These are phyloP conservation scores for Drosophila sulfurigaster DNA, from an alignment of 1,140 invertebrate species.

Conservation along the genomic window DNA sequence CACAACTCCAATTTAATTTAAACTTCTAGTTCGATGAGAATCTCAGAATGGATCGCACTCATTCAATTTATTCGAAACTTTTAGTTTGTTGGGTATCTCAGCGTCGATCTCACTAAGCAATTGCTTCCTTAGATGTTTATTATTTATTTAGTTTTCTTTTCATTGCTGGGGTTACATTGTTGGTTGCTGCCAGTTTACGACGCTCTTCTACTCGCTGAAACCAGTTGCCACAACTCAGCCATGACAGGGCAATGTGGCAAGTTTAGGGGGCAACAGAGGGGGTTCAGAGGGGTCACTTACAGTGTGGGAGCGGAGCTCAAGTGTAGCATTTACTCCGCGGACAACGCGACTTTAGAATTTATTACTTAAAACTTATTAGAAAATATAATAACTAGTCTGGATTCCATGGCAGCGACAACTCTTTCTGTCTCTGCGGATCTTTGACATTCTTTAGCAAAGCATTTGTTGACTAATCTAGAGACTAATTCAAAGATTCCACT, in stretches of 20 bases:
- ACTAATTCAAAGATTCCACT: background rate
- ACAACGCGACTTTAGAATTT: background rate
- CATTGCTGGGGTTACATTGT: slow-evolving; percentile 21
- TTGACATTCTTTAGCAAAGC: background rate
- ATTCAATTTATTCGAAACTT: too few relatives aligned
- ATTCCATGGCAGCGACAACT: background rate
- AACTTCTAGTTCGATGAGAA: too few relatives aligned
- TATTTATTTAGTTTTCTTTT: slow-evolving; percentile 22
- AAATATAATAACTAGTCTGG: background rate
- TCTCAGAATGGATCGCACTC: too few relatives aligned
- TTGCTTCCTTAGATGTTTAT: slow-evolving; percentile 27
- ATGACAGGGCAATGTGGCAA: background rate
- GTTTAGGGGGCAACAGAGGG: background rate
- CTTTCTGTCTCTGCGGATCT: background rate
- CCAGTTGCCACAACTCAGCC: slow-evolving; percentile 7
- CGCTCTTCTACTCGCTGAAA: slow-evolving; percentile 1
- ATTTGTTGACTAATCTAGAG: background rate
- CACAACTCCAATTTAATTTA: too few relatives aligned
- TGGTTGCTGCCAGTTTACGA: slow-evolving; percentile 5
- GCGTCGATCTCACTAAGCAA: too few relatives aligned
- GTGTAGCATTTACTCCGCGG: background rate
- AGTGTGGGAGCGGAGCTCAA: slow-evolving; percentile 2
- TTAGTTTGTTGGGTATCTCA: too few relatives aligned
- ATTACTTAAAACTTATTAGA: slow-evolving; percentile 2
- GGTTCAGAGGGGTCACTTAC: background rate